Conservation (phyloP, 1,140 invertebrate genomes). For the Melanaphis sacchari region DNA sequence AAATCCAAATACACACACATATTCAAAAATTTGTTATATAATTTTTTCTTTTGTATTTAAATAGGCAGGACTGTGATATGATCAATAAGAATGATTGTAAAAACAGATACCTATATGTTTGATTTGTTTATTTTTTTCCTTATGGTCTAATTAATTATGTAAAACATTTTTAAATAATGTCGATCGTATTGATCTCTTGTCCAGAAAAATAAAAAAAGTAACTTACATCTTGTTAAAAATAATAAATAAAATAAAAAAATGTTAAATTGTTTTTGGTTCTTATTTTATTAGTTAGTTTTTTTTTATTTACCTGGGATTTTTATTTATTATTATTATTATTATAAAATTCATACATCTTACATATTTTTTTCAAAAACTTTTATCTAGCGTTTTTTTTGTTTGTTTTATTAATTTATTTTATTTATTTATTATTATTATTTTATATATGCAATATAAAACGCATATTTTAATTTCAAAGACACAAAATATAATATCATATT, state of each 20-base stretch:
- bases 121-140: constrained; percentile 18
- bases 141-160: constrained; percentile 32
- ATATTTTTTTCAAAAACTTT: constrained; percentile 1
- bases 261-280: constrained; percentile 36
- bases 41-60: constrained; percentile 37
- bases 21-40: constrained; percentile 30
- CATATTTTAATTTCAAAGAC: constrained; percentile 10
- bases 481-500: constrained; percentile 45
- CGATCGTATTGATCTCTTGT: constrained; percentile 51
- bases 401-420: neutral
- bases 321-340: constrained; percentile 24
- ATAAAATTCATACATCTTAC: neutral
- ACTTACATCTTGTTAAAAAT: constrained; percentile 19
- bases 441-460: neutral
- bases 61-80: constrained; percentile 55
- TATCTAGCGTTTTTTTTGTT: neutral
- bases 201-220: constrained; percentile 42
- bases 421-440: neutral
- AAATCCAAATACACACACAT: neutral
- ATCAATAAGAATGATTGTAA: constrained; percentile 53
- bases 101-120: constrained; percentile 46
- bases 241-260: neutral
- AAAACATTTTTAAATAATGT: constrained; percentile 34
- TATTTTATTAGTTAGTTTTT: constrained; percentile 3
- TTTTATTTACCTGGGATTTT: constrained; percentile 39